Evolutionary conservation across 2,113 vertebrate genomes (phyloP).

Genomic region (Malurus melanocephalus): DNA sequence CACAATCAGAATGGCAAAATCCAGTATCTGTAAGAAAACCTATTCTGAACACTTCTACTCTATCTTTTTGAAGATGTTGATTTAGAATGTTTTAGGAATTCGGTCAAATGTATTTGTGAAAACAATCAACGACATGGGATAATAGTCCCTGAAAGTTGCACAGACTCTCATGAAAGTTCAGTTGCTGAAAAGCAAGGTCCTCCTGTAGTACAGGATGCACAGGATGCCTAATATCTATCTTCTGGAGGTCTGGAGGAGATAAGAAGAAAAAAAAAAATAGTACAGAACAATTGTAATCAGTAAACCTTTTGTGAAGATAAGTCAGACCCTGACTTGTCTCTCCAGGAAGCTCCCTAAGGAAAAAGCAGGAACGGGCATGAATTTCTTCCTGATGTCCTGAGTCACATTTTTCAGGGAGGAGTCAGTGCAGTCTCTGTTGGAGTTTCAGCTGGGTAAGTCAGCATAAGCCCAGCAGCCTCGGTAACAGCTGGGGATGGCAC

Average conservation of each 20-base stretch:
- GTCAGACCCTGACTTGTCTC: neutral
- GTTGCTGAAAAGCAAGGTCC: neutral
- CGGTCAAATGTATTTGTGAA: neutral
- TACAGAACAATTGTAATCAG: neutral
- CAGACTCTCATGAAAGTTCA: neutral
- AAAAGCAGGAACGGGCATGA: neutral
- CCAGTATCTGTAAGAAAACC: neutral
- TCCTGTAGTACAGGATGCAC: neutral
- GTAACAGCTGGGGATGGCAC: neutral
- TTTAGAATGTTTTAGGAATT: neutral
- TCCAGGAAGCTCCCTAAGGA: neutral
- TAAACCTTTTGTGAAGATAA: neutral
- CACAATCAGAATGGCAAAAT: neutral
- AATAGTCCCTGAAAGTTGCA: neutral
- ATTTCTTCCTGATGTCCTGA: neutral
- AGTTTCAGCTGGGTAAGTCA: neutral
- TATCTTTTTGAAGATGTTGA: neutral
- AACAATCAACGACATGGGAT: neutral
- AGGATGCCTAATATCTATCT: neutral
- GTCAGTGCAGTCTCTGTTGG: neutral
- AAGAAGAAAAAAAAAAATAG: neutral
- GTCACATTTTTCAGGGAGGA: neutral
- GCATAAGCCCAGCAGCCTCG: neutral
- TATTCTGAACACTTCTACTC: neutral
- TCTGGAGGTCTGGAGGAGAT: neutral